Evolutionary conservation across 2,113 vertebrate genomes (phyloP).

Genomic region (Chaenocephalus aceratus): DNA sequence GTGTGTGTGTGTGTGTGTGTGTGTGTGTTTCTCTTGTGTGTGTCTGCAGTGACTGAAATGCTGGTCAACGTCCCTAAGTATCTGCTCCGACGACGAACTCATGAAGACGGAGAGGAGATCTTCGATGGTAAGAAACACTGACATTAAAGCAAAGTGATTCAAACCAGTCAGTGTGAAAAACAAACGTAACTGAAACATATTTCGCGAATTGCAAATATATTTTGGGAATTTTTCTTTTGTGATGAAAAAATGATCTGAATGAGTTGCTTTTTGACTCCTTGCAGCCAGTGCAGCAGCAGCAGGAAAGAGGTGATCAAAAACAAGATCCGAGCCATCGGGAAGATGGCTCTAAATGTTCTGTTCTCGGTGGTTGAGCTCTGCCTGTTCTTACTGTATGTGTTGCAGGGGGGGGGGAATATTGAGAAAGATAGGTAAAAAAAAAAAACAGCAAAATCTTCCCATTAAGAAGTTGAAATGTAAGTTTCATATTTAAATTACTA

Average conservation of each 20-base stretch:
- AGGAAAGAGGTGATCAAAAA: constrained; percentile 89
- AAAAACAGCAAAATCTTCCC: no score
- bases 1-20: constrained; percentile 19
- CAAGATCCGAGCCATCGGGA: constrained; percentile 87
- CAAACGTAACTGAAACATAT: no score
- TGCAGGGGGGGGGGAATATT: no score
- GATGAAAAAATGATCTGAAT: neutral
- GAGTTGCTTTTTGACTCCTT: constrained; percentile 5
- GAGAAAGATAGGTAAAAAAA: no score
- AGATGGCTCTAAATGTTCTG: constrained; percentile 89
- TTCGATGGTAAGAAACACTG: constrained; percentile 80
- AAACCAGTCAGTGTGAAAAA: neutral
- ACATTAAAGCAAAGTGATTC: neutral
- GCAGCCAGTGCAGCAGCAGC: constrained; percentile 87
- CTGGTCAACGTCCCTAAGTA: constrained; percentile 87
- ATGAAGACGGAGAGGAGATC: constrained; percentile 87
- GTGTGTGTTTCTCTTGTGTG: constrained; percentile 22
- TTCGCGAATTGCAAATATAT: neutral
- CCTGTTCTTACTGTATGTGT: neutral
- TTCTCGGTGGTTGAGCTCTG: constrained; percentile 77
- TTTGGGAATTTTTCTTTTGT: neutral
- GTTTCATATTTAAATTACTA: no score
- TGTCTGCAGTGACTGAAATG: constrained; percentile 86
- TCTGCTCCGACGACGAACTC: constrained; percentile 89
- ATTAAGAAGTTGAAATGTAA: no score